Conservation (phyloP, 2,888 invertebrate species). For the Euplexia lucipara region DNA sequence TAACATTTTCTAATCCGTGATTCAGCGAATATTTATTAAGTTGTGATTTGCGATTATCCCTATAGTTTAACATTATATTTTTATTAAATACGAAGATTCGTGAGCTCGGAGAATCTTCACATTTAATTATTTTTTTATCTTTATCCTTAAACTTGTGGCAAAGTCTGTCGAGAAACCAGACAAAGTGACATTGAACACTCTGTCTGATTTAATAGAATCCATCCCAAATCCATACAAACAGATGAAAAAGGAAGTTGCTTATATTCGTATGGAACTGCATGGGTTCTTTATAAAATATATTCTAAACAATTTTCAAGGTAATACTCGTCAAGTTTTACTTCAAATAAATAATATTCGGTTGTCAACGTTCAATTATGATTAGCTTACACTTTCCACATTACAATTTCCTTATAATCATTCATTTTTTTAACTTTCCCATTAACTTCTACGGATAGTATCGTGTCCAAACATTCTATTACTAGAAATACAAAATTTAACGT, state of each 20-base stretch:
- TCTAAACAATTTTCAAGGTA: slow-evolving; percentile 70
- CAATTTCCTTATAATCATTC: slow-evolving; percentile 73
- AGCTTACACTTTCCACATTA: slow-evolving; percentile 77
- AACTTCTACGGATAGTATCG: slow-evolving; percentile 83
- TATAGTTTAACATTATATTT: slow-evolving; percentile 79
- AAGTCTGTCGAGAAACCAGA: slow-evolving; percentile 71
- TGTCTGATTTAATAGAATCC: slow-evolving; percentile 80
- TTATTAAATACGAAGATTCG: slow-evolving; percentile 86
- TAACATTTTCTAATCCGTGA: slow-evolving; percentile 78
- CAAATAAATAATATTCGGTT: slow-evolving; percentile 74
- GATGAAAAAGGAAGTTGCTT: slow-evolving; percentile 90
- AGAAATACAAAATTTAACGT: slow-evolving; percentile 91
- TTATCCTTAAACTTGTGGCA: slow-evolving; percentile 76
- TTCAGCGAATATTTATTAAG: slow-evolving; percentile 88
- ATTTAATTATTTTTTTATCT: slow-evolving; percentile 74
- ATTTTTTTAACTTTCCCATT: slow-evolving; percentile 76
- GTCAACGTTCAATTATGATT: slow-evolving; percentile 78
- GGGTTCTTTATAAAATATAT: slow-evolving; percentile 79
- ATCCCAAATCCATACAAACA: slow-evolving; percentile 85
- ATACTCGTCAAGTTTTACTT: slow-evolving; percentile 59
- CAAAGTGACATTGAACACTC: slow-evolving; percentile 55
- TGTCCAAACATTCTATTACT: slow-evolving; percentile 89
- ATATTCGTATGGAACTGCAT: slow-evolving; percentile 84
- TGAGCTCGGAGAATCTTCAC: slow-evolving; percentile 88
- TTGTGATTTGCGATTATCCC: slow-evolving; percentile 89